Conservation (phyloP, 1,140 invertebrate species). For the Linepithema humile region DNA sequence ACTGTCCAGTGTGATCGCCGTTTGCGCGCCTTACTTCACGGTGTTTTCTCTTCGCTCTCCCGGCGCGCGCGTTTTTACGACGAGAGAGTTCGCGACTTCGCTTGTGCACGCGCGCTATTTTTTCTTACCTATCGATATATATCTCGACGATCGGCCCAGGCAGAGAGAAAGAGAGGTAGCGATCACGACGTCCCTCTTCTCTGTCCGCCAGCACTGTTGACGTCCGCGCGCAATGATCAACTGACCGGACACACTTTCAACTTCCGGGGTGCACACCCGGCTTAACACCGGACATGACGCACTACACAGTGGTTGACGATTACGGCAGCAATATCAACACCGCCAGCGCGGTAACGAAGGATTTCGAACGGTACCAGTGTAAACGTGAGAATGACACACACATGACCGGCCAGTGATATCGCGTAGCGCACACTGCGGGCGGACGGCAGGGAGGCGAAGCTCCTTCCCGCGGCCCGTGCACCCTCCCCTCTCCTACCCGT, state of each 20-base stretch:
- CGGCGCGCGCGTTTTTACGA: constrained; percentile 41
- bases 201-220: constrained; percentile 13
- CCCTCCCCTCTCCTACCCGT: constrained; percentile 36
- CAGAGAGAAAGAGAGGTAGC: not conserved
- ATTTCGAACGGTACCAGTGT: constrained; percentile 68
- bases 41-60: constrained; percentile 51
- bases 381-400: constrained; percentile 77
- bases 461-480: constrained; percentile 68
- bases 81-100: constrained; percentile 48
- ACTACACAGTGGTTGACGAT: constrained; percentile 56
- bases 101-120: constrained; percentile 32
- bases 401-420: constrained; percentile 82
- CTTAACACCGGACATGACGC: constrained; percentile 39
- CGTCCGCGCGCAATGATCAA: constrained; percentile 37
- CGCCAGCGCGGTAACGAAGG: constrained; percentile 62
- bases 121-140: not conserved
- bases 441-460: constrained; percentile 73
- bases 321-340: constrained; percentile 19
- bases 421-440: constrained; percentile 83
- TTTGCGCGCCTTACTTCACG: not conserved
- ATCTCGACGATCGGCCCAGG: not conserved
- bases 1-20: not conserved
- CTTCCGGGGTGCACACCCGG: constrained; percentile 56
- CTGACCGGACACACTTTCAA: constrained; percentile 60
- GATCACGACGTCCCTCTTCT: constrained; percentile 1